Evolutionary conservation across 2,113 vertebrate genomes (phyloP).

Genomic region (Otis tarda): DNA sequence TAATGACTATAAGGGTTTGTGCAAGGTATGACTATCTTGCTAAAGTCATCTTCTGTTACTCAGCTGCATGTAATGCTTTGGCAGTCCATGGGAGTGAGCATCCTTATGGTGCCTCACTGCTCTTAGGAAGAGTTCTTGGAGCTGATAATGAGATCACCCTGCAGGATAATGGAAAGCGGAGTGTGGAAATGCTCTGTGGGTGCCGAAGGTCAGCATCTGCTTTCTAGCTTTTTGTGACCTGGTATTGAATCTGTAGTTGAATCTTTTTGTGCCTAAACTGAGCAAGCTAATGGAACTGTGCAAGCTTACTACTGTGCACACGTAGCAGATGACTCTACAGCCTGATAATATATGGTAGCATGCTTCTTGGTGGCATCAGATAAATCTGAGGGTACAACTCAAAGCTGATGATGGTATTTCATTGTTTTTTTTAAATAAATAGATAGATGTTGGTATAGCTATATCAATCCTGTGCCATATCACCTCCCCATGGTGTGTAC

Average conservation of each 20-base stretch:
- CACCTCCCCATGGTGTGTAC: background rate
- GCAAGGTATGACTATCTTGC: background rate
- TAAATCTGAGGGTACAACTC: background rate
- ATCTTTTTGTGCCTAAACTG: background rate
- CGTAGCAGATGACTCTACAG: background rate
- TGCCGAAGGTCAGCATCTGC: background rate
- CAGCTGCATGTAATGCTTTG: background rate
- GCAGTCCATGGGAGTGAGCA: background rate
- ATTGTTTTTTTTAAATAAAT: background rate
- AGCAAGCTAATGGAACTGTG: background rate
- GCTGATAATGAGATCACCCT: background rate
- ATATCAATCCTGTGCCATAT: background rate
- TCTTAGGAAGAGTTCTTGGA: conserved; percentile 2
- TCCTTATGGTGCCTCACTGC: background rate
- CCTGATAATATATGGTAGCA: background rate
- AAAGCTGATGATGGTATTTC: background rate
- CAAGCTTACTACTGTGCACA: background rate
- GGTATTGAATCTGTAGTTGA: background rate
- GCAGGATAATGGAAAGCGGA: conserved; percentile 5
- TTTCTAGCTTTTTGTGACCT: background rate
- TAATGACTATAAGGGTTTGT: background rate
- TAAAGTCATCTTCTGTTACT: background rate
- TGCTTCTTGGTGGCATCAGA: background rate
- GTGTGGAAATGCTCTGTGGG: background rate
- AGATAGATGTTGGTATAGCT: background rate